Evolutionary conservation across 2,797 vertebrate genomes (phyloP), one percentile per base, ranked within the genome.

Genomic region (Trachurus trachurus): DNA sequence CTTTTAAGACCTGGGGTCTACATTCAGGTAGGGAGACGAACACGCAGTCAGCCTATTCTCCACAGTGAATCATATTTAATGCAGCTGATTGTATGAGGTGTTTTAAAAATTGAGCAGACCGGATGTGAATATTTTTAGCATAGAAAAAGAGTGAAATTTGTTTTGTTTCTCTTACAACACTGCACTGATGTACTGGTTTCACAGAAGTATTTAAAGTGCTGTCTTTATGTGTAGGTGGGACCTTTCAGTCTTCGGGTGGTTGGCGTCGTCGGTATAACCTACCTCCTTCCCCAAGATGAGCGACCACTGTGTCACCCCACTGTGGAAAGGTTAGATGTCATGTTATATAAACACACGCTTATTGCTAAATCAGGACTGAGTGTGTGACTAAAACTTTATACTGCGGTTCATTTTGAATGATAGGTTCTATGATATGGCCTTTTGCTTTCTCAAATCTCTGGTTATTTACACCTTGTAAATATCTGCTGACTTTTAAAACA

Each of bases 221-320:
- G 22, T 78, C 3, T 81, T 9, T 78, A 0, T 70, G 31, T 71
- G 37, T 47, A 99, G 98, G 97, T 99, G 77, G 98, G 97, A 83
- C 98, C 98, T 0, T 99, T 99, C 93, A 99, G 97, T 87, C 92
- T 99, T 69, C 96, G 98, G 44, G 98, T 99, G 89, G 98, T 99
- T 45, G 98, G 97, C 34, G 98, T 98, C 15, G 98, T 99, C 84
- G 98, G 98, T 29, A 99, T 99, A 84, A 99, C 97, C 0, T 99
- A 99, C 94, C 94, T 99, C 89, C 94, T 99, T 89, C 98, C 98
- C 79, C 98, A 99, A 93, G 97, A 99, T 66, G 98, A 99, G 78
- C 92, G 97, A 78, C 98, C 98, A 40, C 95, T 99, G 80, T 98
- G 98, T 93, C 98, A 99, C 76, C 96, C 98, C 0, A 97, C 97